phyloP scores from a whole-genome alignment of 2,888 invertebrate species.

The Callyntrura sp. region DNA sequence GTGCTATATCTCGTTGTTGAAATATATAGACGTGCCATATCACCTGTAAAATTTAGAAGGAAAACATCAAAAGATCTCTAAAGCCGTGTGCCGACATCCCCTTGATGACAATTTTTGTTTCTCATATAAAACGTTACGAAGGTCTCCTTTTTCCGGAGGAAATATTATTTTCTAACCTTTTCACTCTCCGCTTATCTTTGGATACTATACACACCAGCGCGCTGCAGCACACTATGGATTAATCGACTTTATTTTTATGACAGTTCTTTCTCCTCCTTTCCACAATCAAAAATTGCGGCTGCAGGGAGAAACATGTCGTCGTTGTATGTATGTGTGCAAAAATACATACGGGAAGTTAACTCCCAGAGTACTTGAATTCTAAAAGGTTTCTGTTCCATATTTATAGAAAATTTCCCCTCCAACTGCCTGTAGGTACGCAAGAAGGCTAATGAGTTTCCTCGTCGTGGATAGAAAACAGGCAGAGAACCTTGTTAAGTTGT shows the following conservation, averaged over 20 bases:
- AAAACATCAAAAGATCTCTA: conserved; percentile 1
- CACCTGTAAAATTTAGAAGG: conserved; percentile 59
- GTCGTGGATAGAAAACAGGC: background rate
- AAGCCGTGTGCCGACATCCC: conserved; percentile 3
- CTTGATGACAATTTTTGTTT: conserved; percentile 54
- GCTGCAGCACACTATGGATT: background rate
- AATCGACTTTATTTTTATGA: conserved; percentile 32
- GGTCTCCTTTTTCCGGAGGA: background rate
- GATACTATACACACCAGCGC: background rate
- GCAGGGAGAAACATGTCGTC: background rate
- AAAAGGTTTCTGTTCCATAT: conserved; percentile 5
- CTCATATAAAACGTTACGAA: conserved; percentile 34
- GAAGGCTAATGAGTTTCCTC: background rate
- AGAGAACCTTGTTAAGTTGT: conserved; percentile 1
- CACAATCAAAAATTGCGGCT: background rate
- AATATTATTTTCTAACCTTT: conserved; percentile 25
- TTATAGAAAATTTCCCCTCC: conserved; percentile 19
- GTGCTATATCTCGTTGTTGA: conserved; percentile 59
- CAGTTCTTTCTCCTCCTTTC: background rate
- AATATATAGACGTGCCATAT: conserved; percentile 69
- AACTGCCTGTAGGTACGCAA: background rate
- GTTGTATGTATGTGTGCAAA: background rate
- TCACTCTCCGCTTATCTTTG: background rate
- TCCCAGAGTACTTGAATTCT: background rate
- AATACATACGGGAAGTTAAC: background rate